Conservation (phyloP, 2,888 invertebrate genomes). For the Branchellion lobata region DNA sequence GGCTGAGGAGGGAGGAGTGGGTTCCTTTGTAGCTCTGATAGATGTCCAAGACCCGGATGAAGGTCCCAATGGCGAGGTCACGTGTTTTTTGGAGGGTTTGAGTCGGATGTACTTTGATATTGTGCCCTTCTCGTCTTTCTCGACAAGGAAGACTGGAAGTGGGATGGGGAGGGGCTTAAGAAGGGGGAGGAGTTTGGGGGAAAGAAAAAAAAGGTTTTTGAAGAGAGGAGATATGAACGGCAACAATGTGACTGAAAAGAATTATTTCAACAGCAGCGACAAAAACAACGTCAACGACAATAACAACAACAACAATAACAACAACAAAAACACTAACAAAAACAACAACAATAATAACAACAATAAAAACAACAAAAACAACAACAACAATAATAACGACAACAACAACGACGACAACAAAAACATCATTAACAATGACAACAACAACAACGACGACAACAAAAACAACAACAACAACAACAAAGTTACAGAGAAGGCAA, state of each 20-base stretch:
- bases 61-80: conserved; percentile 54
- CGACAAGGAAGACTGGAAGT: too few species aligned
- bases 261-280: neutral
- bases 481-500: neutral
- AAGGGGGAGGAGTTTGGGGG: too few species aligned
- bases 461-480: neutral
- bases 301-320: too few species aligned
- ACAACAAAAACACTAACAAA: neutral
- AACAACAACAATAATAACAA: too few species aligned
- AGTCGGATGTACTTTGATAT: neutral
- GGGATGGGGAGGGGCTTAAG: too few species aligned
- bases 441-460: neutral
- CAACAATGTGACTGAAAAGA: too few species aligned
- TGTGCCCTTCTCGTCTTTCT: neutral
- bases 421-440: too few species aligned
- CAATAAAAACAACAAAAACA: neutral
- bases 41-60: conserved; percentile 55
- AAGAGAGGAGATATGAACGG: too few species aligned
- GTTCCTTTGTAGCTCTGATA: conserved; percentile 53
- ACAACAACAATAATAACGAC: neutral
- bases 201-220: too few species aligned
- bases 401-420: too few species aligned
- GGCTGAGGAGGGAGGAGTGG: conserved; percentile 50
- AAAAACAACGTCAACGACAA: too few species aligned
- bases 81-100: neutral